phyloP scores from a whole-genome alignment of 1,140 invertebrate species.

The Diuraphis noxia region DNA sequence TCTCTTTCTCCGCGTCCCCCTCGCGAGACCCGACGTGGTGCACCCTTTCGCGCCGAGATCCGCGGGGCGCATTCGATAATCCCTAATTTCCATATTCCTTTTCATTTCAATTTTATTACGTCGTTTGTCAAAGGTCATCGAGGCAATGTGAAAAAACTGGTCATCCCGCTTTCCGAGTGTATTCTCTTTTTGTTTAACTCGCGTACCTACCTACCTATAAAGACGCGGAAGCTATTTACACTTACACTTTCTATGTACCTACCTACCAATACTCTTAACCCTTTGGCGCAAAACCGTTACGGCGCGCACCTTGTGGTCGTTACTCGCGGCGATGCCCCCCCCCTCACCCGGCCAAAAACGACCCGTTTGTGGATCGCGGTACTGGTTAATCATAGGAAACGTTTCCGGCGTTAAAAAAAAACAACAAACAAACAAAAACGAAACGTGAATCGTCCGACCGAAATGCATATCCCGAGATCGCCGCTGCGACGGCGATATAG shows the following conservation, averaged over 20 bases:
- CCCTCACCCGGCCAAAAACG: not conserved
- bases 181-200: not conserved
- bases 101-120: constrained; percentile 42
- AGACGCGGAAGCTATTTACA: constrained; percentile 25
- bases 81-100: constrained; percentile 51
- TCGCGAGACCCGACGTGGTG: no score
- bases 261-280: not conserved
- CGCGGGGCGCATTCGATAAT: constrained; percentile 16
- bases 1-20: not conserved
- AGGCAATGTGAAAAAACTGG: constrained; percentile 40
- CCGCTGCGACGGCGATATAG: not conserved
- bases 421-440: not conserved
- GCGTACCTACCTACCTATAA: not conserved
- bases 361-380: not conserved
- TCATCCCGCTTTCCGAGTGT: constrained; percentile 29
- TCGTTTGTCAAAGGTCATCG: constrained; percentile 51
- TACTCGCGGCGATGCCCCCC: not conserved
- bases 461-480: not conserved
- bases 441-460: not conserved
- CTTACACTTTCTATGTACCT: not conserved
- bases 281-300: constrained; percentile 39
- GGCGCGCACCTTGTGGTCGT: not conserved
- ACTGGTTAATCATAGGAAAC: not conserved
- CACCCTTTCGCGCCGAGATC: not conserved
- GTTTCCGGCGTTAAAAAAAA: constrained; percentile 17